Evolutionary conservation across 1,140 invertebrate species (phyloP), one percentile per base, ranked within the genome.

Genomic region (Eriocheir sinensis): DNA sequence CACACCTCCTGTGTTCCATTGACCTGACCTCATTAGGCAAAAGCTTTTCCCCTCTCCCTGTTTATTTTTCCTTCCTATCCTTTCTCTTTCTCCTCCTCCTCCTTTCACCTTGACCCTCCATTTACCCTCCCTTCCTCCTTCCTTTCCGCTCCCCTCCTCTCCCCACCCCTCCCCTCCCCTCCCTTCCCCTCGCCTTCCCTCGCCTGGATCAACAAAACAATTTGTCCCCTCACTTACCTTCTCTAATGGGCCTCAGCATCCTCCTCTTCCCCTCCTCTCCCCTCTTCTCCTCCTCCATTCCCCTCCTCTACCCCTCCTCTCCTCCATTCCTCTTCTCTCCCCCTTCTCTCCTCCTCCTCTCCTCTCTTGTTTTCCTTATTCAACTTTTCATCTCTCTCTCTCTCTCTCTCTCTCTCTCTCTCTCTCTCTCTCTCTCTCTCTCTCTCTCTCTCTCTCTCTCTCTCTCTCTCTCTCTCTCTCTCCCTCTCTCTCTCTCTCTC

Each of bases 181-280:
- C 2, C 21, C 27, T 21, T 21, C 21, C 53, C 21, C 53, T 15
- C 53, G 3, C 6, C 21, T 2, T 27, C 60, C 60, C 27, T 72
- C 27, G 60, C 60, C 60, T 72, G 60, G 60, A 72, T 72, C 60
- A 72, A 72, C 60, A 72, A 72, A 72, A 72, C 60, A 72, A 72
- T 72, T 72, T 72, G 21, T 72, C 21, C 60, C 60, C 60, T 72
- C 60, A 72, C 60, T 72, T 72, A 72, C 60, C 60, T 27, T 21
- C 60, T 72, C 60, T 72, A 72, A 72, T 72, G 60, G 21, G 60
- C n/a, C 60, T n/a, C 60, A 72, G 21, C 60, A 21, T 72, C 60
- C 12, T n/a, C 60, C 60, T 72, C 60, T 72, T n/a, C 27, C 53
- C 27, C 60, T n/a, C 27, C 60, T n/a, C 27, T 3, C 27, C 21